Conservation (phyloP, 1,140 invertebrate genomes). For the Cherax quadricarinatus region DNA sequence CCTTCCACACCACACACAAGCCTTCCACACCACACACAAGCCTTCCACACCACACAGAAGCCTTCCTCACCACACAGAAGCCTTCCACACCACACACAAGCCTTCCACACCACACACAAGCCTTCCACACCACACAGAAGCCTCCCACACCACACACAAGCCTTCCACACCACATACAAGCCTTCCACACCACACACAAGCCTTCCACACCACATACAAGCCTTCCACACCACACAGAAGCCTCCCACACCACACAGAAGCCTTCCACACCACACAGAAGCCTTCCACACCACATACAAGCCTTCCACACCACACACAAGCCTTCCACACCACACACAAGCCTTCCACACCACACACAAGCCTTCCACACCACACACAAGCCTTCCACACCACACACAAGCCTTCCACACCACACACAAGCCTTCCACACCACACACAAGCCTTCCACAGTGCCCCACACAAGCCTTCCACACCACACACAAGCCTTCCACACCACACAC, state of each 20-base stretch:
- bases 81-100: no score
- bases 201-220: neutral
- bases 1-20: neutral
- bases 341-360: no score
- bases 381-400: neutral
- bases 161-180: no score
- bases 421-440: neutral
- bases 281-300: neutral
- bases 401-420: no score
- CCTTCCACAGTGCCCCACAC: neutral
- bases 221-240: neutral
- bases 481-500: neutral
- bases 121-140: no score
- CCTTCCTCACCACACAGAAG: neutral
- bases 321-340: no score
- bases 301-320: no score
- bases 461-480: neutral
- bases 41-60: neutral
- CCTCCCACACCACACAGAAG: neutral
- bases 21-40: neutral
- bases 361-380: no score
- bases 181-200: neutral
- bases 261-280: neutral
- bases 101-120: no score
- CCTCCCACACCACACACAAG: neutral